These are phyloP conservation scores for Spea hammondii DNA, from an alignment of 2,797 vertebrate species.

Conservation along the genomic window DNA sequence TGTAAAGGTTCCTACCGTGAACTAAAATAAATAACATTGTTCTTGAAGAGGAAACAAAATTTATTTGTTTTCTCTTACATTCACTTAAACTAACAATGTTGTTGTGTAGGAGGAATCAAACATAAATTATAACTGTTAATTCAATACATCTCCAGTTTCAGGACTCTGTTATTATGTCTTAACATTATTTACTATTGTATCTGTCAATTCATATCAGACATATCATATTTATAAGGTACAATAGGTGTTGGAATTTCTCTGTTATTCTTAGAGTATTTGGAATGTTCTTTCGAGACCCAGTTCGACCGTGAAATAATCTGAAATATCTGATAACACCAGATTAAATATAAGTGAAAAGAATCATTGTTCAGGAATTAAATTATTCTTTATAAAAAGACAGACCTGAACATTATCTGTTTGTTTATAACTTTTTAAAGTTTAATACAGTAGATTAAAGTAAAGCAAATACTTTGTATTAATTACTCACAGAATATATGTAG, in stretches of 20 bases:
- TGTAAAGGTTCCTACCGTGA: too few relatives aligned
- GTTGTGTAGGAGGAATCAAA: slow-evolving; percentile 5
- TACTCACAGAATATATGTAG: too few relatives aligned
- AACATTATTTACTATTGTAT: slow-evolving; percentile 51
- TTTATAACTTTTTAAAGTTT: slow-evolving; percentile 29
- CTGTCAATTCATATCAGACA: slow-evolving; percentile 49
- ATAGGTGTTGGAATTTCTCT: slow-evolving; percentile 39
- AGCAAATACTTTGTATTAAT: background rate
- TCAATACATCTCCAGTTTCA: slow-evolving; percentile 37
- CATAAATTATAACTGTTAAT: slow-evolving; percentile 34
- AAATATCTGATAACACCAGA: slow-evolving; percentile 48
- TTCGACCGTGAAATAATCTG: slow-evolving; percentile 47
- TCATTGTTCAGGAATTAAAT: slow-evolving; percentile 32
- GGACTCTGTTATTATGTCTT: slow-evolving; percentile 22
- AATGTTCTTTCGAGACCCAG: slow-evolving; percentile 46
- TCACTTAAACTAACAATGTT: slow-evolving; percentile 37
- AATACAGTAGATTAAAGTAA: slow-evolving; percentile 15
- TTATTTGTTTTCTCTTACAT: slow-evolving; percentile 15
- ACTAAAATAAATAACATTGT: too few relatives aligned
- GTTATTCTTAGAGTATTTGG: slow-evolving; percentile 47
- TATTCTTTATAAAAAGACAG: slow-evolving; percentile 20
- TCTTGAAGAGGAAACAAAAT: too few relatives aligned
- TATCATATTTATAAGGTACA: slow-evolving; percentile 50
- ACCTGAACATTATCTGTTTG: slow-evolving; percentile 1
- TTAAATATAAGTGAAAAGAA: slow-evolving; percentile 21